Percentiles rank a stretch among this genome's conserved stretches.
phyloP scores from a whole-genome alignment of 2,797 vertebrate species.

The Chelmon rostratus region DNA sequence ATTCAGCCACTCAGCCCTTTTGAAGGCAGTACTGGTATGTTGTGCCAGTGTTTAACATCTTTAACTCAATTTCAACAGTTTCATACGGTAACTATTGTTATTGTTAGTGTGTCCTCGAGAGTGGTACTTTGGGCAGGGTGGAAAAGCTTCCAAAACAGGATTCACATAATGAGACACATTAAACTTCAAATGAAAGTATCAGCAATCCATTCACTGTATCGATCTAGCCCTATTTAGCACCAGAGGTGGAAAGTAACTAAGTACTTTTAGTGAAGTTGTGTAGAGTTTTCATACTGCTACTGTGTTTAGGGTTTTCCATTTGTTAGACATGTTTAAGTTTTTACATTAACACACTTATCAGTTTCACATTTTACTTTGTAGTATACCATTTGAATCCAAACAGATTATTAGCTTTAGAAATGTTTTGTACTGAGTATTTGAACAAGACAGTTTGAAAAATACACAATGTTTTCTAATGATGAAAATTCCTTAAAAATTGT shows the following conservation, averaged over 20 bases:
- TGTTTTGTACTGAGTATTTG: background rate
- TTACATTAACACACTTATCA: background rate
- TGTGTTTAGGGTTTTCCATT: background rate
- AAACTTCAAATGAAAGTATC: background rate
- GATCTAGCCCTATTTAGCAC: background rate
- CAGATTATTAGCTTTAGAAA: background rate
- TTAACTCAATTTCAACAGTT: background rate
- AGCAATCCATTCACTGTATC: background rate
- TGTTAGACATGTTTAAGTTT: background rate
- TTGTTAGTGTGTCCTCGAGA: background rate
- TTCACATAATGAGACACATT: background rate
- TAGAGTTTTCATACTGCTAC: background rate
- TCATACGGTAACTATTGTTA: background rate
- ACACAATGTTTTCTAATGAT: background rate
- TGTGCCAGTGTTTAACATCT: background rate
- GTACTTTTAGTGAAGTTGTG: background rate
- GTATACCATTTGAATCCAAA: background rate
- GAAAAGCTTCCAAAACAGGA: constrained; percentile 7
- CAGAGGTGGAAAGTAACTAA: constrained; percentile 45
- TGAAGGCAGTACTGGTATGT: background rate
- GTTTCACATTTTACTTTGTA: background rate
- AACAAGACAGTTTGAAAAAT: background rate
- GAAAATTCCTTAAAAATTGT: background rate
- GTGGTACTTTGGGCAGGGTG: constrained; percentile 16
- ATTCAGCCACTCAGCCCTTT: background rate